Base-by-base conservation (phyloP, 2,888 invertebrate genomes). In the Celastrina argiolus region DNA sequence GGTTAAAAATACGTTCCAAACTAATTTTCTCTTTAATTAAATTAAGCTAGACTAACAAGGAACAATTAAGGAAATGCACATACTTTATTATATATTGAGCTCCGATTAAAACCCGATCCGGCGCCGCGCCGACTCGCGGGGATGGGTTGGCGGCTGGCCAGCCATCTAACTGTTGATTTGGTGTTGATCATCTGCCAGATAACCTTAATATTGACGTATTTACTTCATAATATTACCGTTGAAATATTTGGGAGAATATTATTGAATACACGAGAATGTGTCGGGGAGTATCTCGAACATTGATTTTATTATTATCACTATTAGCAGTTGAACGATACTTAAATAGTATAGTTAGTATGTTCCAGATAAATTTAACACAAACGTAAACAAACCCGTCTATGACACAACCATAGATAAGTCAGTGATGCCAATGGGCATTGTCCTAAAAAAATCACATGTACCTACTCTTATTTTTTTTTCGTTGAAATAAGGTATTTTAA, bases 91-190 rank as follows among this genome's bases (percentile, higher is more conserved):
- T 59, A n/a, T 59, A 59, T 59, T 18, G 59, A 59, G 10, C 34
- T 14, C 16, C 34, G 34, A 34, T 59, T 59, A 59, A 59, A 34
- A 59, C 16, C 31, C n/a, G n/a, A 59, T 59, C 59, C 34, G 59
- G 59, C 59, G 59, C 59, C 59, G 34, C 8, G 22, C 16, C 18
- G 59, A 10, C 59, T 59, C 34, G 58, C 28, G n/a, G 1, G 31
- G 34, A 18, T 59, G 59, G 59, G 34, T 34, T 59, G 59, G 59
- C 59, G 16, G 16, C 16, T 4, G 0, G 34, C 59, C 59, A 59
- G 45, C 2, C 16, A 2, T n/a, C n/a, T 45, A 31, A 51, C 51
- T 51, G 51, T 51, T 59, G 59, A 59, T 59, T 16, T 34, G 34
- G 3, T 59, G 51, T 18, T 51, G 51, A 51, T 51, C 5, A 3